Evolutionary conservation across 1,140 invertebrate genomes (phyloP), one percentile per base, ranked within the genome.

Genomic region (Musca vetustissima): DNA sequence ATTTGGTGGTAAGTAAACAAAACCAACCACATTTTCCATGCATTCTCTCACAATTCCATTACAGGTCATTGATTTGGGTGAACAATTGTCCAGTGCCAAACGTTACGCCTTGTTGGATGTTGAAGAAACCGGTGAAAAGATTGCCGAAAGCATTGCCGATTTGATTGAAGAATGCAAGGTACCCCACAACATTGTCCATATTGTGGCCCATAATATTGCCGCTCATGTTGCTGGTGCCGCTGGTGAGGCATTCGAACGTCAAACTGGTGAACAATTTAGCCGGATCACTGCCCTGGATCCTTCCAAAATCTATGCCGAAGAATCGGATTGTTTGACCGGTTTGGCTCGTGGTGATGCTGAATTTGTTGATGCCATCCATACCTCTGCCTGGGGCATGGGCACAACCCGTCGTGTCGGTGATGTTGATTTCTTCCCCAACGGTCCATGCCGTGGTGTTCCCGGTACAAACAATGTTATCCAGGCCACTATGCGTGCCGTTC

Each of bases 381-480:
- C 91, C 0, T 91, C 90, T 73, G 86, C 86, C 21, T 89, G 89
- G 0, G 86, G 88, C 52, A 87, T 91, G 76, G 92, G 92, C 1
- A 87, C 91, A 57, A 82, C 86, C 50, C 86, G 89, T 69, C 86
- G 88, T 47, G 83, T 88, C 74, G 92, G 92, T n/a, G 86, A 90
- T 72, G 87, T 85, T 13, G 93, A 95, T 78, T 94, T 94, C 84
- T 94, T 88, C 77, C 91, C 91, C 0, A 94, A 95, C 80, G 88
- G 90, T 25, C 75, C 75, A 11, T 71, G 50, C 0, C 4, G 73
- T 1, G 69, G 75, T 72, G 85, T 85, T 70, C 86, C 86, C 17
- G 82, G 85, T 69, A 85, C 86, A 61, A 69, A 78, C 73, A 71
- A 82, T 75, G 81, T 90, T 67, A 85, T 87, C 4, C 91, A 90